Base-by-base conservation (phyloP, 2,113 vertebrate species). In the Aix galericulata region DNA sequence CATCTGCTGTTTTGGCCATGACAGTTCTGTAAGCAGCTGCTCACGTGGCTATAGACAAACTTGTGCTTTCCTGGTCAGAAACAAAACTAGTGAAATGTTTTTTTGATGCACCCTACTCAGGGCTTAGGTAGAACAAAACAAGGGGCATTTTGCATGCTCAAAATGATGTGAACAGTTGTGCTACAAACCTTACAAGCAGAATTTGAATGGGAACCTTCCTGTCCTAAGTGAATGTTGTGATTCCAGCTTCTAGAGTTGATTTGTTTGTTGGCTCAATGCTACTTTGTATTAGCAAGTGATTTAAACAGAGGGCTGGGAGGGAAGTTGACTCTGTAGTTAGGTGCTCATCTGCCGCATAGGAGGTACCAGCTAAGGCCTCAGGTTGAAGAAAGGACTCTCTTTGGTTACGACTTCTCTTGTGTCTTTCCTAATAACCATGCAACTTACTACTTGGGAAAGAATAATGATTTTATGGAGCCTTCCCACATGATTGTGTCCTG, bases 141-240 rank as follows among this genome's bases (percentile, higher is more conserved):
- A 42, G 26, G 17, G 40, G 15, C 25, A 4, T 82, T 76, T 73
- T 90, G 21, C 18, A 40, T 1, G 1, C 27, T 63, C 40, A 36
- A 68, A 55, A 26, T 53, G 50, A 15, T 66, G 13, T 60, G 36
- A 29, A 31, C 6, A 32, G 55, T 36, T 64, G 68, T 90, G 63
- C 17, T 8, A 15, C 0, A 0, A 11, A 67, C 15, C 5, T 83
- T 88, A 25, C 38, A 68, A 52, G 34, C 52, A 67, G 60, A 90
- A 82, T 59, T 78, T 84, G 46, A 59, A 56, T 0, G 0, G 55
- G 11, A 34, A 3, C 29, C 31, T 77, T 77, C 3, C 0, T 22
- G 29, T n/a, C 80, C 31, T 13, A 9, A 52, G 9, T 29, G 22
- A 71, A 55, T 56, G 15, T 21, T 63, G 53, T 48, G 42, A 46